A percentile compares a stretch with the other conserved stretches of the same genome.
Conservation (phyloP, 2,888 invertebrate species). For the Melieria crassipennis region DNA sequence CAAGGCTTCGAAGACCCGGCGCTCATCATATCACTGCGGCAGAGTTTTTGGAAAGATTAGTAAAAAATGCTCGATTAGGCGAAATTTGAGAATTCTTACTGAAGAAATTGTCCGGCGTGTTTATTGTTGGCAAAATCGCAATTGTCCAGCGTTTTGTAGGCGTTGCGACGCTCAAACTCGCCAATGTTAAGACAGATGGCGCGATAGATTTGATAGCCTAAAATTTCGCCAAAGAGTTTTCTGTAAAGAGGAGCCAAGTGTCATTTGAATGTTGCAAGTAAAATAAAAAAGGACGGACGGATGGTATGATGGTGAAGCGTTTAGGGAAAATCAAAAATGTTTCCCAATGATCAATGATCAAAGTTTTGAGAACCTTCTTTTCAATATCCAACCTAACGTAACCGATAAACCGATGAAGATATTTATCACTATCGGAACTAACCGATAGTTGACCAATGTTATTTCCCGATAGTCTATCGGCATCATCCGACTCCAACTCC, state of each 20-base stretch:
- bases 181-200: constrained; percentile 73
- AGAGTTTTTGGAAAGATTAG: constrained; percentile 11
- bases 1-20: constrained; percentile 70
- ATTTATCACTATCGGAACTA: too few relatives aligned
- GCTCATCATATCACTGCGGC: constrained; percentile 65
- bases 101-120: constrained; percentile 70
- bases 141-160: constrained; percentile 68
- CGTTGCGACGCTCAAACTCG: constrained; percentile 62
- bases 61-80: neutral
- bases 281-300: neutral
- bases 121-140: constrained; percentile 76
- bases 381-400: too few relatives aligned
- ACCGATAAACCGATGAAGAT: too few relatives aligned
- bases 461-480: too few relatives aligned
- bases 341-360: too few relatives aligned
- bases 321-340: too few relatives aligned
- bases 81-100: constrained; percentile 34
- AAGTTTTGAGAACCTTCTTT: too few relatives aligned
- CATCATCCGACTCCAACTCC: too few relatives aligned
- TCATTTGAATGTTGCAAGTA: neutral
- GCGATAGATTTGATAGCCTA: constrained; percentile 74
- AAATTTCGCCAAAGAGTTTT: constrained; percentile 78
- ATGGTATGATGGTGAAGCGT: too few relatives aligned
- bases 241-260: constrained; percentile 61
- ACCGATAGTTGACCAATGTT: too few relatives aligned